These are phyloP conservation scores for Plestiodon gilberti DNA, from an alignment of 2,113 vertebrate species.

Conservation along the genomic window DNA sequence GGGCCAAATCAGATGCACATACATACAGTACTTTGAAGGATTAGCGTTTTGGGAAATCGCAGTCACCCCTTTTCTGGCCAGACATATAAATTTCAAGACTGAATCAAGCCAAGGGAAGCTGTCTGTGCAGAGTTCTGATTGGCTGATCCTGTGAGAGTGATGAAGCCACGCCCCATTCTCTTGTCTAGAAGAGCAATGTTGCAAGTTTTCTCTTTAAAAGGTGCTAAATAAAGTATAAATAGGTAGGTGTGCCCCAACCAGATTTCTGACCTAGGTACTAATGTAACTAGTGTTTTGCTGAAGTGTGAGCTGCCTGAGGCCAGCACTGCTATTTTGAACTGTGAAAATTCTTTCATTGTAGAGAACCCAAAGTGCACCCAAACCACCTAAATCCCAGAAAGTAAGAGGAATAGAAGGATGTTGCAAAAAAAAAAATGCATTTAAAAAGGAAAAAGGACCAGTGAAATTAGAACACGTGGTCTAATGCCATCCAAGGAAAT, in stretches of 20 bases:
- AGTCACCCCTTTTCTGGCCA: neutral
- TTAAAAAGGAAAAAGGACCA: neutral
- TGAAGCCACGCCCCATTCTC: too few relatives aligned
- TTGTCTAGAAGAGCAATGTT: too few relatives aligned
- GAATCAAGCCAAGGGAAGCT: too few relatives aligned
- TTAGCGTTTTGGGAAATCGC: neutral
- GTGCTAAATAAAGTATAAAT: too few relatives aligned
- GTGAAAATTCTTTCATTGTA: neutral
- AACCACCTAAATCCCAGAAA: neutral
- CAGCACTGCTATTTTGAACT: neutral
- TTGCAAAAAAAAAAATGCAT: fast-evolving
- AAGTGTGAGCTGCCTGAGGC: neutral
- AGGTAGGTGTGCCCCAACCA: too few relatives aligned
- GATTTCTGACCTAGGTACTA: too few relatives aligned
- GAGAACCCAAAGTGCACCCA: neutral
- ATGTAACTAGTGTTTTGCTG: neutral
- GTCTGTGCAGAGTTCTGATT: too few relatives aligned
- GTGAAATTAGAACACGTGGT: neutral
- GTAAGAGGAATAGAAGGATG: too few relatives aligned
- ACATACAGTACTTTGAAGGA: too few relatives aligned
- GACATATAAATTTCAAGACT: neutral
- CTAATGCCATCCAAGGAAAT: neutral
- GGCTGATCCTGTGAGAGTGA: too few relatives aligned
- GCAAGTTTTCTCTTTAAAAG: too few relatives aligned
- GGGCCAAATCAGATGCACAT: neutral